A percentile compares a stretch with the other conserved stretches of the same genome.
Conservation (phyloP, 2,797 vertebrate species). For the Hydrolagus colliei region DNA sequence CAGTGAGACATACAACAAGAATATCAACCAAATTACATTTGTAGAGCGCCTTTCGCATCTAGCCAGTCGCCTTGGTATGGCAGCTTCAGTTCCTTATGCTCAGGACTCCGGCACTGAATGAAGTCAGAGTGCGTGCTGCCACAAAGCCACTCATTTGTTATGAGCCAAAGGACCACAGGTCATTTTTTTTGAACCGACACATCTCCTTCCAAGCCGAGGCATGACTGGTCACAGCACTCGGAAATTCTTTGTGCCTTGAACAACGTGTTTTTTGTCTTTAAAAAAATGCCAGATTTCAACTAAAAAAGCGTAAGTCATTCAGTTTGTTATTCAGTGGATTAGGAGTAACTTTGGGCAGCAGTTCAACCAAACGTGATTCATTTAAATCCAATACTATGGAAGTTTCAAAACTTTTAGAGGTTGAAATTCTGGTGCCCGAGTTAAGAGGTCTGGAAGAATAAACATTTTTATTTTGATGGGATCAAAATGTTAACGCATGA, state of each 20-base stretch:
- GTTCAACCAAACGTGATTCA: neutral
- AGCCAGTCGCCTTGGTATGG: neutral
- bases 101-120: neutral
- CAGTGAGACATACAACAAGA: no score
- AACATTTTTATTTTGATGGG: no score
- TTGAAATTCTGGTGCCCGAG: no score
- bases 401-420: neutral
- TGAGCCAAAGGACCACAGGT: slow-evolving; percentile 14
- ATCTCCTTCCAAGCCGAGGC: no score
- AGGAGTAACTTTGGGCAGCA: neutral
- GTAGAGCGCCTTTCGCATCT: no score
- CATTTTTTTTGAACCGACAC: neutral
- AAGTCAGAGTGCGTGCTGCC: slow-evolving; percentile 5
- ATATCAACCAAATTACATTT: no score
- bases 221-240: neutral
- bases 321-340: neutral
- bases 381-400: neutral
- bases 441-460: no score
- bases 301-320: neutral
- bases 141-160: neutral
- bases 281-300: neutral
- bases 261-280: neutral
- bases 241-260: neutral
- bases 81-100: neutral
- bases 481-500: no score